Conservation (phyloP, 2,888 invertebrate species). For the Branchellion lobata region DNA sequence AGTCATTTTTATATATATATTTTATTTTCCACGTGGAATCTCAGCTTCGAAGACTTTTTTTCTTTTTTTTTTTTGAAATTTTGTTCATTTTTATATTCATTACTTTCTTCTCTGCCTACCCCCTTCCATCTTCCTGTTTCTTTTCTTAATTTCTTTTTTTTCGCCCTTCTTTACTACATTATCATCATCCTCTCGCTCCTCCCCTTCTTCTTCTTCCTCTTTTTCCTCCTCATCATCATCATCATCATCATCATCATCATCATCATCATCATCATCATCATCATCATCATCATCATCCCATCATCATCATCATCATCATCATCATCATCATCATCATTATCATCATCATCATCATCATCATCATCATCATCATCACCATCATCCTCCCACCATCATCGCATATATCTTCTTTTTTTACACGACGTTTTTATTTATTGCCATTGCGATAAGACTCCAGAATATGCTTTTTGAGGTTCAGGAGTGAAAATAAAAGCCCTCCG, state of each 20-base stretch:
- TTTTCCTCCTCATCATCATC: slow-evolving; percentile 24
- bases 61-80: not conserved
- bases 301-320: slow-evolving; percentile 25
- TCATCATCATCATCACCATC: slow-evolving; percentile 23
- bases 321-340: slow-evolving; percentile 36
- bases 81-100: not conserved
- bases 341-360: slow-evolving; percentile 41
- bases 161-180: no score
- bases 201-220: not conserved
- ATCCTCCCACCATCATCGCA: no score
- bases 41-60: not conserved
- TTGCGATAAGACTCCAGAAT: no score
- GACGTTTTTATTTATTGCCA: no score
- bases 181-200: not conserved
- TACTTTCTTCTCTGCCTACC: no score
- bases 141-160: no score
- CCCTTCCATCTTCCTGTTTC: not conserved
- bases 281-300: slow-evolving; percentile 3
- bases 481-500: no score
- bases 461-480: no score
- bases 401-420: no score
- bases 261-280: slow-evolving; percentile 18
- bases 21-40: not conserved
- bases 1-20: not conserved
- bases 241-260: slow-evolving; percentile 29